A percentile compares a stretch with the other conserved stretches of the same genome.
These are phyloP conservation scores for Galaxea fascicularis DNA, from an alignment of 92 coral and sea anemone genomes.

Conservation along the genomic window DNA sequence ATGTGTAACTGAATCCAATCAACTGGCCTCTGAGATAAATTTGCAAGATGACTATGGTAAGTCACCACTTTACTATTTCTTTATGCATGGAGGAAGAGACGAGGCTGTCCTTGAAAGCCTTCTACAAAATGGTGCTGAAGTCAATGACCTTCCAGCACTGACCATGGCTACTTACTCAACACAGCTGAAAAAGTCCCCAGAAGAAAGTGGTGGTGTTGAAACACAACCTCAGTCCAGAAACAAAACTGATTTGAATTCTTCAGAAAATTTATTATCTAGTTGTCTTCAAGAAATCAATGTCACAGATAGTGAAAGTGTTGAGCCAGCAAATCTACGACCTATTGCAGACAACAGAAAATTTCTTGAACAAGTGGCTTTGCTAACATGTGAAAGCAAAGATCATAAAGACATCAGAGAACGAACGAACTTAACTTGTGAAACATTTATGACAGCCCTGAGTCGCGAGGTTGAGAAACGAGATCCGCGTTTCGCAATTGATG, in stretches of 20 bases:
- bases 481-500: constrained; percentile 41
- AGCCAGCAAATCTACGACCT: constrained; percentile 47
- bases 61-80: constrained; percentile 49
- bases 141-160: constrained; percentile 29
- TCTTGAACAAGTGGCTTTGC: constrained; percentile 37
- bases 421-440: constrained; percentile 36
- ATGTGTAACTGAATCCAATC: constrained; percentile 18
- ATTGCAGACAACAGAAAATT: constrained; percentile 33
- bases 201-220: constrained; percentile 30
- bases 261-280: constrained; percentile 16
- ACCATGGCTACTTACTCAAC: constrained; percentile 23
- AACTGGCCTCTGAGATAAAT: constrained; percentile 38
- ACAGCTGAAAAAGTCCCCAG: constrained; percentile 37
- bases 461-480: constrained; percentile 38
- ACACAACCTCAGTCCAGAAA: constrained; percentile 35
- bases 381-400: constrained; percentile 29
- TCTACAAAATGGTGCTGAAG: constrained; percentile 46
- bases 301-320: constrained; percentile 23
- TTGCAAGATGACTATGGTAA: constrained; percentile 32
- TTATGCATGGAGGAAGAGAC: constrained; percentile 39
- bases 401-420: constrained; percentile 12
- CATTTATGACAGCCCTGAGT: constrained; percentile 32
- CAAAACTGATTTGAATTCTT: constrained; percentile 18
- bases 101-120: constrained; percentile 35
- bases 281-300: constrained; percentile 43